Base-by-base conservation (phyloP, 2,113 vertebrate species). In the Larimichthys crocea region DNA sequence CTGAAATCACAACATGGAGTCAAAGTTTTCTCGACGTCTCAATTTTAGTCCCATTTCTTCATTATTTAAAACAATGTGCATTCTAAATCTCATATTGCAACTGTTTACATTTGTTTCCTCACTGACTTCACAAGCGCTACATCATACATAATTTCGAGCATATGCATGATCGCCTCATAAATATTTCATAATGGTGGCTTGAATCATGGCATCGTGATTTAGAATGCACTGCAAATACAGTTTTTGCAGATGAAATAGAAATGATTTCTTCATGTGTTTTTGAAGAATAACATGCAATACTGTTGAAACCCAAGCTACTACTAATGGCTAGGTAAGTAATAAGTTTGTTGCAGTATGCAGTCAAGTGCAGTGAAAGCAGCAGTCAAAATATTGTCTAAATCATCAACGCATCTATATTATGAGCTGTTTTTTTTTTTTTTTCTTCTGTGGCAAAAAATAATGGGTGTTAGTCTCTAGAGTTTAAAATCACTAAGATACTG, bases 21-120 rank as follows among this genome's bases (percentile, higher is more conserved):
- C 8, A 0, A 17, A 14, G 29, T 50, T 67, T 31, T 3, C 6
- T 49, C 35, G 3, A 3, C 22, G 50, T 66, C 26, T 55, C 3
- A 2, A 6, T 11, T 72, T 82, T 24, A 16, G 12, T 26, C 16
- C 44, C 15, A 52, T 55, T 55, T 65, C 20, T 24, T 35, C 10
- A 49, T 65, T 46, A 48, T 84, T 85, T 63, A 84, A 82, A 55
- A 40, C 11, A 24, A 72, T 48, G 55, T 65, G 22, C 22, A 75
- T 50, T 68, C 49, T 10, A 19, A 76, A 80, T 26, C 31, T 61
- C 49, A 49, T 20, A 57, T 6, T 74, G 68, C 67, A 56, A 55
- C 61, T 42, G 65, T 62, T 79, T 82, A 69, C 60, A 82, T 81
- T 86, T 89, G 80, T 90, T 90, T 82, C 88, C 80, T 85, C 67